These are phyloP conservation scores for Sarcophaga carnaria DNA, from an alignment of 2,888 invertebrate species.

Conservation along the genomic window DNA sequence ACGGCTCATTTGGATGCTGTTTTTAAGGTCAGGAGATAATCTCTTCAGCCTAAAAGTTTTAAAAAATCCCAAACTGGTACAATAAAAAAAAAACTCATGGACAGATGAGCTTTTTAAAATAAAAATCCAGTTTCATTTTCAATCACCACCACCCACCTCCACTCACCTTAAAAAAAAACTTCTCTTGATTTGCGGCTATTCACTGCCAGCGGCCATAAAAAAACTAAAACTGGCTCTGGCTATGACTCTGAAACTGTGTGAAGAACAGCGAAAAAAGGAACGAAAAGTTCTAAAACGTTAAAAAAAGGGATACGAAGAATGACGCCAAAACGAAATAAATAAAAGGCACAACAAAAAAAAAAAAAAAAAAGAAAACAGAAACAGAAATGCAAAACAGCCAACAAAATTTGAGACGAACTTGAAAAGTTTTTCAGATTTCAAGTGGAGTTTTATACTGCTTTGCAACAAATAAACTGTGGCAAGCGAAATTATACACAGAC, in stretches of 20 bases:
- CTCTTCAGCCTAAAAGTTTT: neutral
- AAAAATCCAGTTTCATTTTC: constrained; percentile 61
- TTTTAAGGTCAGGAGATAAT: too few relatives aligned
- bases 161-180: too few relatives aligned
- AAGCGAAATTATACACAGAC: constrained; percentile 10
- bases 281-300: constrained; percentile 40
- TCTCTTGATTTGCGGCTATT: too few relatives aligned
- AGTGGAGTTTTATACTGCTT: constrained; percentile 23
- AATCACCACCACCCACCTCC: constrained; percentile 6
- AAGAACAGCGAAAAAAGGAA: constrained; percentile 20
- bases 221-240: neutral
- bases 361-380: too few relatives aligned
- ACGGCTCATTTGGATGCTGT: too few relatives aligned
- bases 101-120: constrained; percentile 25
- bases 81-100: constrained; percentile 19
- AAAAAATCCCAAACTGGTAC: constrained; percentile 46
- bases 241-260: constrained; percentile 1
- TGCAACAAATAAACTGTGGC: constrained; percentile 53
- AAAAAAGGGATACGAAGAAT: constrained; percentile 28
- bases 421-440: constrained; percentile 58
- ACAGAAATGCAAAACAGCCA: constrained; percentile 36
- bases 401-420: constrained; percentile 65
- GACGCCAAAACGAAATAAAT: constrained; percentile 27
- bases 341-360: constrained; percentile 25
- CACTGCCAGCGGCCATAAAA: neutral